Conservation (phyloP, 2,797 vertebrate genomes). For the Bothrops alternatus region DNA sequence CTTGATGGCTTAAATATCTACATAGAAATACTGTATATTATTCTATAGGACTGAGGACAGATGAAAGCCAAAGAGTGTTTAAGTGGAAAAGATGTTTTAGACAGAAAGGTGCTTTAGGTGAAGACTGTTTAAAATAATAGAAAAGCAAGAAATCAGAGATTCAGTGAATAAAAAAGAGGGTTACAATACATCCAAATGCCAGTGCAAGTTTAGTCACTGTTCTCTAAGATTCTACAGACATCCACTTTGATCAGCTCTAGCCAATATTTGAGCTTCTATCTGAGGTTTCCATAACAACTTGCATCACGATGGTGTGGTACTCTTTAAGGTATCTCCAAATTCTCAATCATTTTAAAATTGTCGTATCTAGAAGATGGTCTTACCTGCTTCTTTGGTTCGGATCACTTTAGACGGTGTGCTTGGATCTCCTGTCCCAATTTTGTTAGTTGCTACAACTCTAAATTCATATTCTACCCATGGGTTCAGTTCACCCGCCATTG, state of each 20-base stretch:
- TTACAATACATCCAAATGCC: background rate
- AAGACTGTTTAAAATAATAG: background rate
- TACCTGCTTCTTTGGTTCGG: slow-evolving; percentile 95
- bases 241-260: background rate
- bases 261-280: background rate
- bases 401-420: slow-evolving; percentile 86
- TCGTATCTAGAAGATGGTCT: slow-evolving; percentile 17
- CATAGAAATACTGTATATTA: background rate
- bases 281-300: background rate
- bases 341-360: background rate
- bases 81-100: background rate
- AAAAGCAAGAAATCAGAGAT: background rate
- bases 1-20: background rate
- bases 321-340: background rate
- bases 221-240: background rate
- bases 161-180: background rate
- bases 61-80: background rate
- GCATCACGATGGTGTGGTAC: background rate
- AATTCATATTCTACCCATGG: slow-evolving; percentile 99
- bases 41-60: background rate
- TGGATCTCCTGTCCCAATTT: slow-evolving; percentile 93
- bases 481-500: slow-evolving; percentile 91
- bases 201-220: too few relatives aligned
- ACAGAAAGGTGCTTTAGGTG: background rate
- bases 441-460: slow-evolving; percentile 91